Conservation (phyloP, 2,797 vertebrate genomes). For the Iguana delicatissima region DNA sequence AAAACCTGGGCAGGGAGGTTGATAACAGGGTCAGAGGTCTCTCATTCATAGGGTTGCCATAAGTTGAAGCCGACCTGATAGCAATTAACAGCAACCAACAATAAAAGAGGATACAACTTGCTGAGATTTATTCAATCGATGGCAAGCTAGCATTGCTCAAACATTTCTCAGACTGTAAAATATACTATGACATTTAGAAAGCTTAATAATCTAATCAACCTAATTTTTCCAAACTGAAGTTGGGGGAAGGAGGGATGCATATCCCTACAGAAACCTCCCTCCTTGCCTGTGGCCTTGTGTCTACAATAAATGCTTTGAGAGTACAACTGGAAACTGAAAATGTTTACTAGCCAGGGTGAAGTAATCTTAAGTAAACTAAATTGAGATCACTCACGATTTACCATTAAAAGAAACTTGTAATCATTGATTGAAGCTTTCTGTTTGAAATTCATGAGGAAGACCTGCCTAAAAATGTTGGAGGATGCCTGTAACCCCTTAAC, state of each 20-base stretch:
- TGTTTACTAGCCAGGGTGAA: not conserved
- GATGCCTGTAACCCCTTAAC: not conserved
- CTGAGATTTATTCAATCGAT: not conserved
- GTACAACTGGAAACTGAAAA: not conserved
- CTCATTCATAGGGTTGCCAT: no score
- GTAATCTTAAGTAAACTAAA: not conserved
- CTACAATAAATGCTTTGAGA: not conserved
- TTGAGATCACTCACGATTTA: not conserved
- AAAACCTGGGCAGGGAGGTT: no score
- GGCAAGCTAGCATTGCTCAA: not conserved
- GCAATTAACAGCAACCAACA: no score
- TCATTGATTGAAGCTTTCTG: not conserved
- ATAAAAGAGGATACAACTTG: not conserved
- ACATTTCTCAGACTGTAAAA: not conserved
- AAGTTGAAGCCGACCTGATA: no score
- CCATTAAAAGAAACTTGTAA: not conserved
- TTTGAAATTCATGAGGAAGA: not conserved
- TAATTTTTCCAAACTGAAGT: not conserved
- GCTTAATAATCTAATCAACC: not conserved
- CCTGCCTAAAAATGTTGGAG: not conserved
- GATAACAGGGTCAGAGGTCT: no score
- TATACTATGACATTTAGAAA: not conserved
- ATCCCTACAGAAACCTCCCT: not conserved
- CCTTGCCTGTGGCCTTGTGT: not conserved
- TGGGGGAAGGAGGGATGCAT: not conserved